Evolutionary conservation across 2,888 invertebrate species (phyloP).

Genomic region (Oxycera nigricornis): DNA sequence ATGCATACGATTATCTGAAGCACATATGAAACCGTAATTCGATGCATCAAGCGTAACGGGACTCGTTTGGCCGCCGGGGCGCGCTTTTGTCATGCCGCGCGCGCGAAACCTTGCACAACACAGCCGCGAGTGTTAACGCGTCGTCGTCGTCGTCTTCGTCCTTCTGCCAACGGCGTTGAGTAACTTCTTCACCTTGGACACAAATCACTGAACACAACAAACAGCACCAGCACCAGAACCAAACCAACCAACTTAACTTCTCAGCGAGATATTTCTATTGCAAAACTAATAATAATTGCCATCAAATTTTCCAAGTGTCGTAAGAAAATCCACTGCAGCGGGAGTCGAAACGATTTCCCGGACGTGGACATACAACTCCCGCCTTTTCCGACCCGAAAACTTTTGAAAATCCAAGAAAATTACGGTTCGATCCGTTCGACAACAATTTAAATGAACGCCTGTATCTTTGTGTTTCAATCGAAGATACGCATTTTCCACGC

Average conservation of each 20-base stretch:
- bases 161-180: conserved; percentile 1
- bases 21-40: no score
- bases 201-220: background rate
- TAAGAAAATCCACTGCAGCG: background rate
- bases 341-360: background rate
- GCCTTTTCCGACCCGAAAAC: background rate
- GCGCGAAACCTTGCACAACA: background rate
- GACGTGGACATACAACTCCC: background rate
- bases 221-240: background rate
- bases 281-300: no score
- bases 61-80: conserved; percentile 7
- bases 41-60: no score
- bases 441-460: background rate
- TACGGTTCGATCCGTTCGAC: no score
- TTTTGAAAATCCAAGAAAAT: background rate
- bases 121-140: no score
- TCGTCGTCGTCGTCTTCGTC: background rate
- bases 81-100: conserved; percentile 22
- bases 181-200: conserved; percentile 21
- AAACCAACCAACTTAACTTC: no score
- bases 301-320: conserved; percentile 1
- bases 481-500: background rate
- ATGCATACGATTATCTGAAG: no score
- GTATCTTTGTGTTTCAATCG: background rate
- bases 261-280: background rate